Conservation (phyloP, 2,888 invertebrate species). For the Periphyllus acericola region DNA sequence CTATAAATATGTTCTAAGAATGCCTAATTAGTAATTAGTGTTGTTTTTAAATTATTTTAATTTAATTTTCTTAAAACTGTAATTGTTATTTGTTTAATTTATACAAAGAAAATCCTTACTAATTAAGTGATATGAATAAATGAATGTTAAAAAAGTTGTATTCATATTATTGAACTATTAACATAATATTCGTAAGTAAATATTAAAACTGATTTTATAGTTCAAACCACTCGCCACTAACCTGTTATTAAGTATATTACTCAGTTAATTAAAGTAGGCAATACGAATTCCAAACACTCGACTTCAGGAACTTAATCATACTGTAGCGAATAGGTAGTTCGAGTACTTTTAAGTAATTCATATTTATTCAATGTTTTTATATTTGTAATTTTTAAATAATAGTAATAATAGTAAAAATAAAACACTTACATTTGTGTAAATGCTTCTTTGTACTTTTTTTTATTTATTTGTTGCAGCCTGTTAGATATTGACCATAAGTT, state of each 20-base stretch:
- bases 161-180: neutral
- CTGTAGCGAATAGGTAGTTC: neutral
- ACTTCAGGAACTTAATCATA: constrained; percentile 14
- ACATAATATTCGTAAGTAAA: neutral
- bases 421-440: neutral
- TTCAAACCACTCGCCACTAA: constrained; percentile 19
- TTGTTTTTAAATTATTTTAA: neutral
- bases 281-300: constrained; percentile 5
- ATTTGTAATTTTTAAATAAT: neutral
- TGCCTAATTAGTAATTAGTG: neutral
- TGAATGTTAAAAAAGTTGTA: neutral
- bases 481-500: too few species aligned
- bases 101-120: neutral
- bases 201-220: constrained; percentile 29
- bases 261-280: neutral
- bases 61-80: neutral
- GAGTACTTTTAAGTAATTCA: constrained; percentile 12
- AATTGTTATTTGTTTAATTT: neutral
- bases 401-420: too few species aligned
- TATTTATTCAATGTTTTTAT: neutral
- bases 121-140: neutral
- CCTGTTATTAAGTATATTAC: neutral
- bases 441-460: too few species aligned
- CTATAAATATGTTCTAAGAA: neutral
- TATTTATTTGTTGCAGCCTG: too few species aligned